Evolutionary conservation across 1,140 invertebrate genomes (phyloP).

Genomic region (Drosophila setifemur): DNA sequence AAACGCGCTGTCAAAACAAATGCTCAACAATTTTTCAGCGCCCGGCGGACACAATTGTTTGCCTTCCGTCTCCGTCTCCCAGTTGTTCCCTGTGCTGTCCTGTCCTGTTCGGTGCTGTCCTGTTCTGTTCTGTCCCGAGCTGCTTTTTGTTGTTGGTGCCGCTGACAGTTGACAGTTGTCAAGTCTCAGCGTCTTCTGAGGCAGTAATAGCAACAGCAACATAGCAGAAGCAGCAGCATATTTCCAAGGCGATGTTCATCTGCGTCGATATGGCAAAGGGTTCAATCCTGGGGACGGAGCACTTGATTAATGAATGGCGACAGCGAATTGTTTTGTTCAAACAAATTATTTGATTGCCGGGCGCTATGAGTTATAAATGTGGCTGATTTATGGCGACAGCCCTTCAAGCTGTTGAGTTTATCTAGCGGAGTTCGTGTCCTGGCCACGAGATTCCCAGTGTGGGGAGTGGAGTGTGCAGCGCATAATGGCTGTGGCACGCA

Average conservation of each 20-base stretch:
- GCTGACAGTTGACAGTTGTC: slow-evolving; percentile 79
- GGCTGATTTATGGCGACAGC: slow-evolving; percentile 55
- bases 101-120: neutral
- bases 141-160: slow-evolving; percentile 17
- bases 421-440: slow-evolving; percentile 8
- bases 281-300: slow-evolving; percentile 16
- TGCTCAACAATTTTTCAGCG: slow-evolving; percentile 77
- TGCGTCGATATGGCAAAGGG: slow-evolving; percentile 56
- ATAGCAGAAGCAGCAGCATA: neutral
- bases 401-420: slow-evolving; percentile 17
- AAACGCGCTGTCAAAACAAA: slow-evolving; percentile 78
- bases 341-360: slow-evolving; percentile 76
- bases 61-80: slow-evolving; percentile 38
- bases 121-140: neutral
- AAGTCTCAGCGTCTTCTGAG: slow-evolving; percentile 29
- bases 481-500: slow-evolving; percentile 31
- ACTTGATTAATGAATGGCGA: slow-evolving; percentile 64
- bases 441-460: slow-evolving; percentile 25
- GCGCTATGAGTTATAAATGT: slow-evolving; percentile 51
- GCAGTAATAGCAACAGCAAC: neutral
- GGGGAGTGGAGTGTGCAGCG: slow-evolving; percentile 6
- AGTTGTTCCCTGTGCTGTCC: slow-evolving; percentile 20
- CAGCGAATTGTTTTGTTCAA: slow-evolving; percentile 75
- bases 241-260: slow-evolving; percentile 4
- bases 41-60: slow-evolving; percentile 55